Base-by-base conservation (phyloP, 2,888 invertebrate genomes). In the Gari tellinella region DNA sequence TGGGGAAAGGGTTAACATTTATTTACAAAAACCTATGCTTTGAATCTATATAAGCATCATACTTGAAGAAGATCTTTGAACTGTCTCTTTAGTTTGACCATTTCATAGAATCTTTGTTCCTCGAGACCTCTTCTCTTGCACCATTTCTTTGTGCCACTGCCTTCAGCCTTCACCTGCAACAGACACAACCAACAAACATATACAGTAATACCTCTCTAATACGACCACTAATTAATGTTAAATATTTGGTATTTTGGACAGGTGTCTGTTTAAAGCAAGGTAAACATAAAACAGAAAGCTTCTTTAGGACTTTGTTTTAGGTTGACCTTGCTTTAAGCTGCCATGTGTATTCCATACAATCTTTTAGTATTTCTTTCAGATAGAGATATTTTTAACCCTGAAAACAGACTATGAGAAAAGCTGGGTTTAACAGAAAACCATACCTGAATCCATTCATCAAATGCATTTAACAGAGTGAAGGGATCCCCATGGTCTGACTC, bases 401-500 rank as follows among this genome's bases (percentile, higher is more conserved):
- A n/a, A n/a, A n/a, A n/a, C n/a, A n/a, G n/a, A n/a, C n/a, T n/a
- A n/a, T n/a, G n/a, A n/a, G n/a, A n/a, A n/a, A n/a, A n/a, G n/a
- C n/a, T n/a, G n/a, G n/a, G n/a, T n/a, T n/a, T n/a, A n/a, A n/a
- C n/a, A n/a, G n/a, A n/a, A 38, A 15, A 19, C 10, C 52, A 31
- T 51, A 72, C 74, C 68, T 95, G 94, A 43, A 99, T 91, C 99
- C 99, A 99, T 80, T 96, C 96, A 88, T 96, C 95, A 92, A 96
- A 97, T 31, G 96, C 94, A 83, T 96, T 96, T 1, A 99, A 92
- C 0, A 99, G 92, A 0, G 97, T 97, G 77, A 99, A 94, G 0
- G 99, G 97, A 91, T 99, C 99, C 0, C 99, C 99, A 90, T 99
- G 97, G 89, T 97, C 96, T 0, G 98, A 98, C 89, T 98, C 97